phyloP scores from a whole-genome alignment of 2,113 vertebrate genomes.

The Brachirus orientalis region DNA sequence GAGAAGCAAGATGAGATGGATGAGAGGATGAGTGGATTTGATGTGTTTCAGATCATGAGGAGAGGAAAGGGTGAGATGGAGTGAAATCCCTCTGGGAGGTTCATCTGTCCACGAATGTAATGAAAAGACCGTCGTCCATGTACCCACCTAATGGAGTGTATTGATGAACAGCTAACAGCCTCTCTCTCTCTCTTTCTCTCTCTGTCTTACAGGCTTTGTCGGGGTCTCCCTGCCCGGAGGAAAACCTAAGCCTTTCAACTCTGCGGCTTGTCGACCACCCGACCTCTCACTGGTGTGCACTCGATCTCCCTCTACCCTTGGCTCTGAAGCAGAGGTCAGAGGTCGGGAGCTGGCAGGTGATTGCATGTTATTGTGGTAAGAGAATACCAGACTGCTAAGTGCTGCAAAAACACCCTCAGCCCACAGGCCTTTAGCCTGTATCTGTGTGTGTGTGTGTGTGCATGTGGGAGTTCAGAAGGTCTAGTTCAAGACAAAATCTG shows the following conservation, averaged over 20 bases:
- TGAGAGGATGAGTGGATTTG: neutral
- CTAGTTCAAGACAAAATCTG: too few relatives aligned
- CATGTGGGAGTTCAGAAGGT: neutral
- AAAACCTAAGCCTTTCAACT: constrained; percentile 58
- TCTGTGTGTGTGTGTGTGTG: constrained; percentile 42
- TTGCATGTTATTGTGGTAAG: constrained; percentile 82
- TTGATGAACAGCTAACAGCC: constrained; percentile 57
- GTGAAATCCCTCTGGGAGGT: constrained; percentile 67
- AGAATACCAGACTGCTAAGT: constrained; percentile 68
- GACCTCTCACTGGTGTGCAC: constrained; percentile 62
- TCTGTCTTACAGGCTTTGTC: constrained; percentile 50
- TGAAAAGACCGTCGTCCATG: constrained; percentile 74
- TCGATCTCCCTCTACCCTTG: constrained; percentile 55
- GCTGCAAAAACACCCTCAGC: constrained; percentile 77
- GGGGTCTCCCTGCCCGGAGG: constrained; percentile 54
- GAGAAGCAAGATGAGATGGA: constrained; percentile 15
- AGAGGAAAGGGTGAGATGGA: constrained; percentile 25
- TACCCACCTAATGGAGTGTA: constrained; percentile 68
- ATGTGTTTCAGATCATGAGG: constrained; percentile 28
- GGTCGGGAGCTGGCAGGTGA: constrained; percentile 74
- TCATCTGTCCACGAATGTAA: constrained; percentile 72
- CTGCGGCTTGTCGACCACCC: constrained; percentile 56
- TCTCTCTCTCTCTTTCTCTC: constrained; percentile 12
- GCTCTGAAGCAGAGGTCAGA: constrained; percentile 66
- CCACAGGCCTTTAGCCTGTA: constrained; percentile 56